phyloP scores from a whole-genome alignment of 2,888 invertebrate genomes.

The Hemaris fuciformis region DNA sequence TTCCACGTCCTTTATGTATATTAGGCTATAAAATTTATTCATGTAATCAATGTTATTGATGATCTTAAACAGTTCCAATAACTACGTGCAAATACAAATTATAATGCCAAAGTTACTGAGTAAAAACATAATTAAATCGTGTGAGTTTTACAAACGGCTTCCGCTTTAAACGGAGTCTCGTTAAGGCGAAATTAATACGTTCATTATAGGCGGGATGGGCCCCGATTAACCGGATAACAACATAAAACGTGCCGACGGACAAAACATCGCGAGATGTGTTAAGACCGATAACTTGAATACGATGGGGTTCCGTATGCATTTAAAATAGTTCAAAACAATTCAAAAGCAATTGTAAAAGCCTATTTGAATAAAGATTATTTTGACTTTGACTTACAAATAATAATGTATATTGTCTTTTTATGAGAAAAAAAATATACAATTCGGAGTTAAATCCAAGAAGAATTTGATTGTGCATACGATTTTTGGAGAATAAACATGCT shows the following conservation, averaged over 20 bases:
- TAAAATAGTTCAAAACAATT: no score
- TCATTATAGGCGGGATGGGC: constrained; percentile 4
- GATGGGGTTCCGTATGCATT: neutral
- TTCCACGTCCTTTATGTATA: no score
- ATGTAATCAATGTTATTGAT: no score
- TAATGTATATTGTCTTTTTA: no score
- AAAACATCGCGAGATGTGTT: neutral
- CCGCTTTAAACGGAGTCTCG: constrained; percentile 8
- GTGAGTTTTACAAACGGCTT: constrained; percentile 10
- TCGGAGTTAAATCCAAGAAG: no score
- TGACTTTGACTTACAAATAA: no score
- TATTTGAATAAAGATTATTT: no score
- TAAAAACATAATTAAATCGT: constrained; percentile 6
- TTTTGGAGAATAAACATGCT: no score
- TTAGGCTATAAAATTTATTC: no score
- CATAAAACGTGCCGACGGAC: constrained; percentile 11
- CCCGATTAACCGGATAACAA: neutral
- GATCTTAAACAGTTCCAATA: neutral
- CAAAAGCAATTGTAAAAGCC: neutral
- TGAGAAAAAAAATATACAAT: no score
- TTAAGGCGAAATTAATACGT: constrained; percentile 16
- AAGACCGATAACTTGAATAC: neutral
- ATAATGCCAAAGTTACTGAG: neutral
- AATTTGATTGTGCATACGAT: no score
- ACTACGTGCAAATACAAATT: constrained; percentile 1